Base-by-base conservation (phyloP, 1,140 invertebrate species). In the Aphaenogaster ashmeadi region DNA sequence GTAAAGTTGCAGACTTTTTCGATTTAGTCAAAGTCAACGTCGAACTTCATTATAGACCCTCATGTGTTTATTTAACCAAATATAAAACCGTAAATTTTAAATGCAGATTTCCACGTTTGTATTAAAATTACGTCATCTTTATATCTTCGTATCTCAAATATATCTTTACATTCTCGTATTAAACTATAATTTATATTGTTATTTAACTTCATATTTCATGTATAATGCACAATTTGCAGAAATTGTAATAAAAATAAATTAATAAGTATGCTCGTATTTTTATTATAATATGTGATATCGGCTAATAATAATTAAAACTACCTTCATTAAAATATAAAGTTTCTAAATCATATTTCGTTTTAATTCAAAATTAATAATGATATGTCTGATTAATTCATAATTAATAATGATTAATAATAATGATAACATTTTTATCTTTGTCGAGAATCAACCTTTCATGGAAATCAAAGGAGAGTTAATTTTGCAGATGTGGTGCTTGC, bases 21-120 rank as follows among this genome's bases (percentile, higher is more conserved):
- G 80, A 84, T 60, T 84, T 84, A 84, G 80, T 83, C 69, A 58
- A 83, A 83, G 69, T 84, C 69, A 62, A 84, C 80, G n/a, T 58
- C 56, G 13, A 84, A 75, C 27, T 84, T 75, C n/a, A 27, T 74
- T 60, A 60, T 47, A 44, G 54, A 74, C 41, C 13, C 8, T 56
- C 18, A 44, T 47, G 27, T 60, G 54, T 71, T 84, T 84, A 75
- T 84, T 84, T 84, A 84, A 84, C 27, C 69, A 50, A 84, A 84
- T 44, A n/a, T 66, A 13, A 60, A 27, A 33, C 9, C 52, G 13
- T 44, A n/a, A 50, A 80, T 54, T 52, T 21, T 50, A 27, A 66
- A 54, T 50, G 54, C 56, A 9, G 52, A 54, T 50, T 8, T 38
- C 18, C 8, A 15, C 21, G 3, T 15, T 36, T 21, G 11, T n/a